Percentiles rank a stretch among this genome's conserved stretches.
These are phyloP conservation scores for Entomobrya multifasciata DNA, from an alignment of 2,888 invertebrate species.

Conservation along the genomic window DNA sequence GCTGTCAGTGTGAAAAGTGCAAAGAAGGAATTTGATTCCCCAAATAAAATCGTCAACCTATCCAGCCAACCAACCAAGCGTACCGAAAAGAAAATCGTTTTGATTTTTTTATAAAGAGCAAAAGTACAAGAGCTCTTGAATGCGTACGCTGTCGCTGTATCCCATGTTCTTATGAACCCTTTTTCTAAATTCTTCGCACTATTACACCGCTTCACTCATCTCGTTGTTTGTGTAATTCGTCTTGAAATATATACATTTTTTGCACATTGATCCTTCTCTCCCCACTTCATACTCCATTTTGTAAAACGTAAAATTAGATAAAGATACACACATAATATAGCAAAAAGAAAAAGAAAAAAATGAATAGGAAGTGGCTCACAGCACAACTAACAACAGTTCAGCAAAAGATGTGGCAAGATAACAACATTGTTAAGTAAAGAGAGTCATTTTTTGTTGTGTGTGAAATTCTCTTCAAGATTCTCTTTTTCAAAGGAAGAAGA, in stretches of 20 bases:
- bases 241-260: not conserved
- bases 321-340: too few relatives aligned
- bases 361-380: not conserved
- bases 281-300: constrained; percentile 7
- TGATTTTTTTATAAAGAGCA: constrained; percentile 36
- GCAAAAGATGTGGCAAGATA: constrained; percentile 30
- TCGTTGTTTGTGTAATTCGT: not conserved
- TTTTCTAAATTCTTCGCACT: not conserved
- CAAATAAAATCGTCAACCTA: constrained; percentile 54
- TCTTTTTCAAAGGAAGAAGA: not conserved
- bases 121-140: too few relatives aligned
- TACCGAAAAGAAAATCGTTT: constrained; percentile 29
- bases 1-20: constrained; percentile 11
- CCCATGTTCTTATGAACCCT: not conserved
- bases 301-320: not conserved
- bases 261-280: constrained; percentile 11
- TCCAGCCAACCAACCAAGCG: constrained; percentile 43
- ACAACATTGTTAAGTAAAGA: constrained; percentile 12
- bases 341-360: not conserved
- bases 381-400: too few relatives aligned
- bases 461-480: not conserved
- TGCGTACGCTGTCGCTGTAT: too few relatives aligned
- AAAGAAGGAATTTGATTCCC: constrained; percentile 32
- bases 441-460: not conserved
- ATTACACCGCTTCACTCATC: not conserved